These are phyloP conservation scores for Anolis apletophallus DNA, from an alignment of 2,797 vertebrate species.

Conservation along the genomic window DNA sequence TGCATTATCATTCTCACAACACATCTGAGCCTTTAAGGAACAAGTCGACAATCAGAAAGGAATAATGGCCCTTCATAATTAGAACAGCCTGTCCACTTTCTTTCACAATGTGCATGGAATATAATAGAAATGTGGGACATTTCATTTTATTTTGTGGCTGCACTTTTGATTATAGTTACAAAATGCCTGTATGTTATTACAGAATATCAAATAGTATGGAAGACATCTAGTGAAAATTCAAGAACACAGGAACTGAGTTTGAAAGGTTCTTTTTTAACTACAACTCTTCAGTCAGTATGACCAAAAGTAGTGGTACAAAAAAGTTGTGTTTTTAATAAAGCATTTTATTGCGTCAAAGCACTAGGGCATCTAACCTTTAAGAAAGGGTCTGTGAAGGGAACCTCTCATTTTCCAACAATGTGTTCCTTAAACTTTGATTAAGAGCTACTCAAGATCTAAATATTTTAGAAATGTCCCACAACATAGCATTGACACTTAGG, in stretches of 20 bases:
- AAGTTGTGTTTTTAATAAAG: neutral
- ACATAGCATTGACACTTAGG: too few relatives aligned
- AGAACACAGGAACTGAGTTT: neutral
- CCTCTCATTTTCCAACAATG: too few relatives aligned
- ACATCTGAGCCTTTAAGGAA: constrained; percentile 43
- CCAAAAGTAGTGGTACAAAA: neutral
- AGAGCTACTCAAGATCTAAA: too few relatives aligned
- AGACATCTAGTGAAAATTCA: neutral
- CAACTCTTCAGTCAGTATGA: neutral
- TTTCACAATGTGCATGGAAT: neutral
- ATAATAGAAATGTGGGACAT: neutral
- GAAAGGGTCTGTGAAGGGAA: too few relatives aligned
- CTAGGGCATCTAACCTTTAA: too few relatives aligned
- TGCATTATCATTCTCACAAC: constrained; percentile 17
- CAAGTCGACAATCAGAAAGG: constrained; percentile 1
- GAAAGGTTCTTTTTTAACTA: neutral
- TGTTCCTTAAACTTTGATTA: too few relatives aligned
- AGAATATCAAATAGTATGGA: neutral
- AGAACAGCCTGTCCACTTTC: constrained; percentile 27
- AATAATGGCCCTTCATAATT: constrained; percentile 50
- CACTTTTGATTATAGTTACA: neutral
- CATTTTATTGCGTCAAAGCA: neutral
- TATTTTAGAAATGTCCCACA: too few relatives aligned
- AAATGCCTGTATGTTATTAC: constrained; percentile 5
- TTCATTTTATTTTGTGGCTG: neutral